Conservation (phyloP, 2,888 invertebrate genomes). For the Candidula unifasciata region DNA sequence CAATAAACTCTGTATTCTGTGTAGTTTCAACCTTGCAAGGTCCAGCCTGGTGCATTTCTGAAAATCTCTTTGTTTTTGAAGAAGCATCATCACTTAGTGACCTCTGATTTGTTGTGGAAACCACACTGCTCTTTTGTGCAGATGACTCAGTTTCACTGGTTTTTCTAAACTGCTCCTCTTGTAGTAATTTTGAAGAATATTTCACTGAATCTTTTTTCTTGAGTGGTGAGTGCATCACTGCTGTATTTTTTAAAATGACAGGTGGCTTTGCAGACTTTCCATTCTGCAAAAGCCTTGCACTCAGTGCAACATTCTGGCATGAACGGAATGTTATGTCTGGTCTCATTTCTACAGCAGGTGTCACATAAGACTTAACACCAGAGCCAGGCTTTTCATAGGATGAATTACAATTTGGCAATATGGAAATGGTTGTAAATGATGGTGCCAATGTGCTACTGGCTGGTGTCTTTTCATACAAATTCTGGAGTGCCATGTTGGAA, state of each 20-base stretch:
- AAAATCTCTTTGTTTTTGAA: conserved; percentile 48
- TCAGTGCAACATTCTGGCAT: not conserved
- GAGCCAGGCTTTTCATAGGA: conserved; percentile 28
- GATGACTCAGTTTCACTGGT: not conserved
- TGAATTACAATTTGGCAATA: not conserved
- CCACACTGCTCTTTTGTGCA: not conserved
- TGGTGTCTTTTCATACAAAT: not conserved
- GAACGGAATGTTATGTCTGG: not conserved
- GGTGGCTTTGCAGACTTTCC: not conserved
- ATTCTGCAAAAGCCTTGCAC: not conserved
- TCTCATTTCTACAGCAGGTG: not conserved
- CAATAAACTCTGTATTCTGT: not conserved
- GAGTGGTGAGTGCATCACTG: not conserved
- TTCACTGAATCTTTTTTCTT: not conserved
- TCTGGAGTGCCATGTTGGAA: conserved; percentile 23
- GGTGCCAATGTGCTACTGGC: not conserved
- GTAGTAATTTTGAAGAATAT: not conserved
- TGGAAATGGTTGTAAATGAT: not conserved
- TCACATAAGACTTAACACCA: not conserved
- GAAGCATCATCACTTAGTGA: conserved; percentile 69
- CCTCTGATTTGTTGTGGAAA: conserved; percentile 60
- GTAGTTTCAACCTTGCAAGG: conserved; percentile 5
- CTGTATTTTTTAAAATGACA: not conserved
- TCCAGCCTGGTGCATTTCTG: conserved; percentile 45
- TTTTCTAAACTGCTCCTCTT: not conserved